These are phyloP conservation scores for Microtus richardsoni DNA, from an alignment of 2,113 vertebrate species.

Conservation along the genomic window DNA sequence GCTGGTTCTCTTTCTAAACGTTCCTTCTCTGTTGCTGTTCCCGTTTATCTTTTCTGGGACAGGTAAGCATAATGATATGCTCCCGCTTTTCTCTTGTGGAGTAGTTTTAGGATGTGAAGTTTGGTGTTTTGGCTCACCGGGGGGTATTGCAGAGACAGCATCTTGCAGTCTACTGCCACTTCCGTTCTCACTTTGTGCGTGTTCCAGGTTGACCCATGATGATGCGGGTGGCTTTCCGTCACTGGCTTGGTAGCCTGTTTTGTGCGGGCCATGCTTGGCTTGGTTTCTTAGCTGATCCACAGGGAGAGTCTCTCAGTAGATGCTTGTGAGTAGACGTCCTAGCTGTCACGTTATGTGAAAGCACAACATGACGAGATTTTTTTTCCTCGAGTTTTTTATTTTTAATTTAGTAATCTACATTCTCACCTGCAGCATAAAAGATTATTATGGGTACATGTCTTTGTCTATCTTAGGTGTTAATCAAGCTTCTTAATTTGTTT, in stretches of 20 bases:
- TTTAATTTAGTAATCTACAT: not conserved
- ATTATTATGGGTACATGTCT: not conserved
- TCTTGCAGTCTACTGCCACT: accelerated
- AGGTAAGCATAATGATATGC: not conserved
- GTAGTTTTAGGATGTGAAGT: not conserved
- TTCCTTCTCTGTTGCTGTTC: not conserved
- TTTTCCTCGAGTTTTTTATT: not conserved
- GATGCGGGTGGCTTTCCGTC: not conserved
- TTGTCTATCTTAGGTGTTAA: not conserved
- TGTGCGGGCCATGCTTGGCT: not conserved
- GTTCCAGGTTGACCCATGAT: not conserved
- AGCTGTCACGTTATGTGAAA: not conserved
- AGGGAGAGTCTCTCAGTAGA: not conserved
- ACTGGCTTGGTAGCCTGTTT: not conserved
- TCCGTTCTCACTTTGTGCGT: not conserved
- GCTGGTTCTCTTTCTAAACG: not conserved
- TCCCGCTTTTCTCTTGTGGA: not conserved
- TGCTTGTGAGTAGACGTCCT: not conserved
- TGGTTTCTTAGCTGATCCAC: not conserved
- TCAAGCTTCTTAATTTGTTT: constrained; percentile 17
- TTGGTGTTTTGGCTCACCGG: not conserved
- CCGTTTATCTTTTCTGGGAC: not conserved
- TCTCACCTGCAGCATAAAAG: not conserved
- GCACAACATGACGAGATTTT: not conserved
- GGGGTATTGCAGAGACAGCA: not conserved